These are phyloP conservation scores for Drosophila nasuta DNA, from an alignment of 1,140 invertebrate genomes.

Conservation along the genomic window DNA sequence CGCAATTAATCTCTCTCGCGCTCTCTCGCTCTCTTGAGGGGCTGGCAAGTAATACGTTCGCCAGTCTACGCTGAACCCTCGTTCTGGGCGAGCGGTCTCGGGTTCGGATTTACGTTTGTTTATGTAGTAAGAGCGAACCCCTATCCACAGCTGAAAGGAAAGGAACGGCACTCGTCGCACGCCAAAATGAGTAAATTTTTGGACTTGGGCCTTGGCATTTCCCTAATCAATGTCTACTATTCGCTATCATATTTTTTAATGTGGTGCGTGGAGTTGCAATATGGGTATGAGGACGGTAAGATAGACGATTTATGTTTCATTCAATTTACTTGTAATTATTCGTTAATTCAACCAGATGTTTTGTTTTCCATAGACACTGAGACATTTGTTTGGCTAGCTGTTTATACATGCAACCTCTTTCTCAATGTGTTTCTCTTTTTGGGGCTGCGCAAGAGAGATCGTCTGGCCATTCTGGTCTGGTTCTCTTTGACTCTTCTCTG, in stretches of 20 bases:
- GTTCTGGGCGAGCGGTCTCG: constrained; percentile 54
- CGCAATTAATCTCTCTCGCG: neutral
- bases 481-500: constrained; percentile 43
- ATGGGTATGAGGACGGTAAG: constrained; percentile 26
- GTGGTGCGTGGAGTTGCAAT: constrained; percentile 44
- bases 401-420: constrained; percentile 39
- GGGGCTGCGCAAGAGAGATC: constrained; percentile 48
- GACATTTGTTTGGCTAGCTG: constrained; percentile 41
- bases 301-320: constrained; percentile 1
- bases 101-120: constrained; percentile 37
- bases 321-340: neutral
- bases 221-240: constrained; percentile 46
- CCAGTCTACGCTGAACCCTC: constrained; percentile 56
- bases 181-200: constrained; percentile 45
- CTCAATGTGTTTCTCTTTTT: constrained; percentile 45
- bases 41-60: constrained; percentile 36
- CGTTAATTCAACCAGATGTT: constrained; percentile 18
- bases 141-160: constrained; percentile 1
- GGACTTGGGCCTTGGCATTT: constrained; percentile 50
- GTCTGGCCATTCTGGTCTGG: constrained; percentile 34
- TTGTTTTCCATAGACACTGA: constrained; percentile 28
- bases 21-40: constrained; percentile 2
- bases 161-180: neutral
- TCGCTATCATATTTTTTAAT: constrained; percentile 47
- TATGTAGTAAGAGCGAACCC: constrained; percentile 24